Conservation (phyloP, 2,113 vertebrate genomes). For the Ardeotis arabs region DNA sequence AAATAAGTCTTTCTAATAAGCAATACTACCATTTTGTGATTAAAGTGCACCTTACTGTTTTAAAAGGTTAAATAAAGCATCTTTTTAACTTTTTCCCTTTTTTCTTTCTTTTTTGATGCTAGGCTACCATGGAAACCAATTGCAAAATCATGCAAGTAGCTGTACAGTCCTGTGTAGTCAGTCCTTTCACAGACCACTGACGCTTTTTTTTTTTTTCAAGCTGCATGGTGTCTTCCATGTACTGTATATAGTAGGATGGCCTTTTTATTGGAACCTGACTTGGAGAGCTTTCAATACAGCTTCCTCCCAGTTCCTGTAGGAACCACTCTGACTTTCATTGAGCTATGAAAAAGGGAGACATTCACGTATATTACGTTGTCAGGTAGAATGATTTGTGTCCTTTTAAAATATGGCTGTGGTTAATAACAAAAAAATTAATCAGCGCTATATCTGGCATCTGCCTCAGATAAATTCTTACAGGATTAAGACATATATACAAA, state of each 20-base stretch:
- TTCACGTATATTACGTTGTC: background rate
- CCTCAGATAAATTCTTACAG: background rate
- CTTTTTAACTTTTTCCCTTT: background rate
- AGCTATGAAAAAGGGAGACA: background rate
- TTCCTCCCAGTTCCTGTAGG: conserved; percentile 25
- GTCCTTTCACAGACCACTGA: background rate
- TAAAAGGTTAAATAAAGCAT: background rate
- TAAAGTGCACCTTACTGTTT: background rate
- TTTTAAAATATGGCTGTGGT: background rate
- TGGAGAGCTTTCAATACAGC: background rate
- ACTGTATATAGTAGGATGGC: background rate
- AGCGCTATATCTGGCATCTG: background rate
- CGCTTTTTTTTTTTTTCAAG: background rate
- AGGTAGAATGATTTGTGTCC: background rate
- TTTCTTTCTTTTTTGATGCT: background rate
- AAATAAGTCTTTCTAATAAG: background rate
- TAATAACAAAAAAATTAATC: background rate
- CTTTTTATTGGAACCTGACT: conserved; percentile 30
- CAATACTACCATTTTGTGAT: background rate
- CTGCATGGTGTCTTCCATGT: background rate
- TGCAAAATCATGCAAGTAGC: background rate
- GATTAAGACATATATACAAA: conserved; percentile 16
- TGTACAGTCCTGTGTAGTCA: background rate
- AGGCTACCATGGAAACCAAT: background rate
- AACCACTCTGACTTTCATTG: background rate